These are phyloP conservation scores for Thinocorus orbignyianus DNA, from an alignment of 2,113 vertebrate species.

Conservation along the genomic window DNA sequence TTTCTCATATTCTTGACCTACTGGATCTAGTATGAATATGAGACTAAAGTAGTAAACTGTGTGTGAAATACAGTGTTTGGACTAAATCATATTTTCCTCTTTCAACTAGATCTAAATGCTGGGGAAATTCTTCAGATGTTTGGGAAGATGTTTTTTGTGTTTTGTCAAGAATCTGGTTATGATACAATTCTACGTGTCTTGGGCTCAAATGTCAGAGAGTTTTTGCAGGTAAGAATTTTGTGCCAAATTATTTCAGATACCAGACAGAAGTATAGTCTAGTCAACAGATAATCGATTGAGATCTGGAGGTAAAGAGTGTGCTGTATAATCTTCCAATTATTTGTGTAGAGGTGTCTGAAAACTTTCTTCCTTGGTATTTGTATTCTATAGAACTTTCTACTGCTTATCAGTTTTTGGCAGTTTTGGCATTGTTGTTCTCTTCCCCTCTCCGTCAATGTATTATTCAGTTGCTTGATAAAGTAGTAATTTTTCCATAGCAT, in stretches of 20 bases:
- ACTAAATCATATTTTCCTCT: background rate
- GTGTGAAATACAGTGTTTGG: background rate
- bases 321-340: background rate
- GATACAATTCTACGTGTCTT: constrained; percentile 96
- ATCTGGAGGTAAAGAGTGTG: background rate
- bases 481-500: background rate
- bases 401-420: background rate
- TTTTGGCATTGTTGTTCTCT: background rate
- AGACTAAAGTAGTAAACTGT: background rate
- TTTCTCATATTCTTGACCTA: background rate
- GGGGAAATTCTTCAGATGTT: constrained; percentile 98
- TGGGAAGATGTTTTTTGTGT: constrained; percentile 99
- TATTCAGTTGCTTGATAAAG: background rate
- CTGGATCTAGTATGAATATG: background rate
- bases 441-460: background rate
- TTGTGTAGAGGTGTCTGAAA: background rate
- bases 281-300: background rate
- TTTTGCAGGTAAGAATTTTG: constrained; percentile 87
- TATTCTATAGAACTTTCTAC: background rate
- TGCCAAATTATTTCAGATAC: background rate
- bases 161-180: constrained; percentile 98
- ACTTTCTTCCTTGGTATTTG: background rate
- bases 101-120: constrained; percentile 89
- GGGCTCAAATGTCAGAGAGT: constrained; percentile 97
- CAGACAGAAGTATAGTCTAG: background rate